Evolutionary conservation across 2,888 invertebrate genomes (phyloP).

Genomic region (Bombylius discolor): DNA sequence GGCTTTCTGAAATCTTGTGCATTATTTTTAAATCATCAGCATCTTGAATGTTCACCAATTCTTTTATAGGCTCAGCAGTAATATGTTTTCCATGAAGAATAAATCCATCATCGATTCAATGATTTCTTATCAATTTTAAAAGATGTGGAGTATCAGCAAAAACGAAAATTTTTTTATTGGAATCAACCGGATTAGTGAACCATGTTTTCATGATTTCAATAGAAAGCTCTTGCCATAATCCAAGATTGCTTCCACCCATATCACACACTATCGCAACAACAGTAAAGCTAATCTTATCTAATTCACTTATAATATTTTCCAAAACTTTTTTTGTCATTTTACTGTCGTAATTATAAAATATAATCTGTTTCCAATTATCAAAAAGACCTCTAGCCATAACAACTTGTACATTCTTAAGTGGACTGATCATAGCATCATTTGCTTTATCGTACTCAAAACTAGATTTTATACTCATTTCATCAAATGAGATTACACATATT

Average conservation of each 20-base stretch:
- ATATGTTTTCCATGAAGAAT: slow-evolving; percentile 4
- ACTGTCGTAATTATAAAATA: too few species aligned
- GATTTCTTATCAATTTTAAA: slow-evolving; percentile 14
- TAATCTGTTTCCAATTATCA: background rate
- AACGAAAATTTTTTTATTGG: slow-evolving; percentile 5
- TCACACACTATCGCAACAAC: background rate
- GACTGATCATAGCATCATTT: background rate
- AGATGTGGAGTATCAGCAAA: slow-evolving; percentile 9
- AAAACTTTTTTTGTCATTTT: too few species aligned
- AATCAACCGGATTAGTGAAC: slow-evolving; percentile 11
- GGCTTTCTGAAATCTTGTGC: background rate
- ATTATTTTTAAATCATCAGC: background rate
- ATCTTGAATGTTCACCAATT: background rate
- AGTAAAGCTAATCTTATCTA: background rate
- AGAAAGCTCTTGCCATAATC: background rate
- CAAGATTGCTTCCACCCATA: background rate
- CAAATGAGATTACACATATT: background rate
- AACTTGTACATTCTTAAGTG: background rate
- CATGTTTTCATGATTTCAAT: slow-evolving; percentile 5
- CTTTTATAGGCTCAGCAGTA: slow-evolving; percentile 4
- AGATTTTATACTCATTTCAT: background rate
- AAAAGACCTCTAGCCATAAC: background rate
- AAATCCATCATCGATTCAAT: slow-evolving; percentile 13
- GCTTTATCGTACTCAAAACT: background rate
- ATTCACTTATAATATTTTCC: too few species aligned